phyloP scores from a whole-genome alignment of 2,888 invertebrate species.

The Teinopalpus imperialis region DNA sequence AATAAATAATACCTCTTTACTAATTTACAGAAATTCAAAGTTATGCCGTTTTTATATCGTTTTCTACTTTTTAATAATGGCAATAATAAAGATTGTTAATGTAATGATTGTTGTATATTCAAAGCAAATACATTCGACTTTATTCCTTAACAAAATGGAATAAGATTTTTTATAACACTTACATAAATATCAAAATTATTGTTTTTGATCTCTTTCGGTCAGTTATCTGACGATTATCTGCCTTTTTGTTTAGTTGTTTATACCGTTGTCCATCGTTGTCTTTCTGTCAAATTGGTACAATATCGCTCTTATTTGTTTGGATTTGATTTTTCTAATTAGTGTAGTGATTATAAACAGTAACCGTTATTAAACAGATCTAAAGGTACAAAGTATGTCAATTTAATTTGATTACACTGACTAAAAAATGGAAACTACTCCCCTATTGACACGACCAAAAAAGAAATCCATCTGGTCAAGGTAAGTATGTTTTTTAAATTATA shows the following conservation, averaged over 20 bases:
- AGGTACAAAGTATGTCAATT: constrained; percentile 22
- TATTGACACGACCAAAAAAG: constrained; percentile 61
- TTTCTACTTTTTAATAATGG: too few species aligned
- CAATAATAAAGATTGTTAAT: too few species aligned
- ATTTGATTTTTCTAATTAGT: background rate
- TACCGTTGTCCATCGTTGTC: constrained; percentile 6
- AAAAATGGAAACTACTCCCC: constrained; percentile 70
- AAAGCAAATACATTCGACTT: too few species aligned
- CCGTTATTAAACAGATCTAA: background rate
- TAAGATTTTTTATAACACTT: too few species aligned
- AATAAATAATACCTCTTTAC: too few species aligned
- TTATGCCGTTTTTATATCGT: too few species aligned
- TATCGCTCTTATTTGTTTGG: constrained; percentile 7
- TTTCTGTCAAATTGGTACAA: background rate
- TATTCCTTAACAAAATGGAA: too few species aligned
- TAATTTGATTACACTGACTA: constrained; percentile 2
- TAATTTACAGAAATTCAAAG: too few species aligned
- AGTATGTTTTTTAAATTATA: too few species aligned
- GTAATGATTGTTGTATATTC: background rate
- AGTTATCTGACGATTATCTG: too few species aligned
- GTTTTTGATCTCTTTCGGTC: too few species aligned
- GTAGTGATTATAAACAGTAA: background rate
- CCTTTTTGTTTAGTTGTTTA: background rate
- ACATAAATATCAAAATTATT: too few species aligned
- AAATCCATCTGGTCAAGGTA: constrained; percentile 77